A percentile compares a stretch with the other conserved stretches of the same genome.
These are phyloP conservation scores for Anthonomus grandis DNA, from an alignment of 1,140 invertebrate genomes.

Conservation along the genomic window DNA sequence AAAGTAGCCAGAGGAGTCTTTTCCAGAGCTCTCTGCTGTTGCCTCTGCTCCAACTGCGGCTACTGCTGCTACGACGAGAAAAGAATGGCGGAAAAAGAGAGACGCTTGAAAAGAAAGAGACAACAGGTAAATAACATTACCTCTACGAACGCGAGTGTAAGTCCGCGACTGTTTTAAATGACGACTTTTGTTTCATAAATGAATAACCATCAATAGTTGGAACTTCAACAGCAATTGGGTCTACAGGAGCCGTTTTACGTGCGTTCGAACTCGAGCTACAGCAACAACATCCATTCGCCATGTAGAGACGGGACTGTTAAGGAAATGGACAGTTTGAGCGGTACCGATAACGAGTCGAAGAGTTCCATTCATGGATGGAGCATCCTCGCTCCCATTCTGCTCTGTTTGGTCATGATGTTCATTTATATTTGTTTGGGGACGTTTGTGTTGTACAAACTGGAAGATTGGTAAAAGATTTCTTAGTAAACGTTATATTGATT, in stretches of 20 bases:
- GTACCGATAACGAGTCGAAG: slow-evolving; percentile 67
- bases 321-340: slow-evolving; percentile 66
- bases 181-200: too few relatives aligned
- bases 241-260: slow-evolving; percentile 77
- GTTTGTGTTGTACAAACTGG: slow-evolving; percentile 79
- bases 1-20: slow-evolving; percentile 84
- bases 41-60: slow-evolving; percentile 78
- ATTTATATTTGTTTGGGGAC: slow-evolving; percentile 86
- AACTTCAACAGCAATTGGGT: slow-evolving; percentile 66
- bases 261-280: slow-evolving; percentile 59
- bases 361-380: slow-evolving; percentile 70
- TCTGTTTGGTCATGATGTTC: slow-evolving; percentile 76
- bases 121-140: slow-evolving; percentile 53
- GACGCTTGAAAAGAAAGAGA: slow-evolving; percentile 70
- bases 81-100: slow-evolving; percentile 73
- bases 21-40: slow-evolving; percentile 76
- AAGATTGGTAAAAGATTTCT: slow-evolving; percentile 62
- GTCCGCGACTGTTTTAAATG: neutral
- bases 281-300: slow-evolving; percentile 57
- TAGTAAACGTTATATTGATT: neutral
- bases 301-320: slow-evolving; percentile 53
- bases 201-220: too few relatives aligned
- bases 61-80: slow-evolving; percentile 83
- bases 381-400: slow-evolving; percentile 70
- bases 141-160: neutral